phyloP scores from a whole-genome alignment of 2,113 vertebrate genomes.

The Plecturocebus donacophilus region DNA sequence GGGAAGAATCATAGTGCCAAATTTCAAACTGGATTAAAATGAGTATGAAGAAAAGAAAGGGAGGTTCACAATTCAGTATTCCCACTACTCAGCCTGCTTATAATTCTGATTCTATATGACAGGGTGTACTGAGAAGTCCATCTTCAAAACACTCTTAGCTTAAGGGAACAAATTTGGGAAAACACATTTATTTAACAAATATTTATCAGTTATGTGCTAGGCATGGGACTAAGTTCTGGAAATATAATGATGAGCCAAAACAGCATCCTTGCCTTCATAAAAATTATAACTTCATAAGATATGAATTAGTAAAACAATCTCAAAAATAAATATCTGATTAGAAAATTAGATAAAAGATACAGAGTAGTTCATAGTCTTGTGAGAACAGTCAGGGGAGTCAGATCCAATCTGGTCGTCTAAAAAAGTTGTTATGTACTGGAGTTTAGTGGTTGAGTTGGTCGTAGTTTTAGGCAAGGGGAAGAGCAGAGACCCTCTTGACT shows the following conservation, averaged over 20 bases:
- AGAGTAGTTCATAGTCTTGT: accelerated
- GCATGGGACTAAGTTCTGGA: not conserved
- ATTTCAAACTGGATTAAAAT: not conserved
- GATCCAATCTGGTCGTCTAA: not conserved
- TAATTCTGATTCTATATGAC: not conserved
- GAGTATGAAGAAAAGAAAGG: not conserved
- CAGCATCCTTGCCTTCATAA: not conserved
- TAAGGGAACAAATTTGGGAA: not conserved
- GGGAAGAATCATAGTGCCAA: not conserved
- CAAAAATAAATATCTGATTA: not conserved
- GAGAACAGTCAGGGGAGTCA: not conserved
- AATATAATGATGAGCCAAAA: not conserved
- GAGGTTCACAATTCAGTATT: not conserved
- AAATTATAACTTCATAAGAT: not conserved
- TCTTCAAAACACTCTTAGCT: not conserved
- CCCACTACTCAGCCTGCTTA: not conserved
- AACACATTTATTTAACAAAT: not conserved
- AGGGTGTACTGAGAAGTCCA: not conserved
- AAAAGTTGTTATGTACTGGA: not conserved
- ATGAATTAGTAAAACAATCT: not conserved
- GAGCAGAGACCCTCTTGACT: not conserved
- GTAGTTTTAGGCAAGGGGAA: not conserved
- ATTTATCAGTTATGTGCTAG: not conserved
- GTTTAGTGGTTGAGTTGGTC: not conserved
- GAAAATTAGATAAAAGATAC: not conserved